Percentiles rank a stretch among this genome's conserved stretches.
These are phyloP conservation scores for Nezara viridula DNA, from an alignment of 2,888 invertebrate species.

Conservation along the genomic window DNA sequence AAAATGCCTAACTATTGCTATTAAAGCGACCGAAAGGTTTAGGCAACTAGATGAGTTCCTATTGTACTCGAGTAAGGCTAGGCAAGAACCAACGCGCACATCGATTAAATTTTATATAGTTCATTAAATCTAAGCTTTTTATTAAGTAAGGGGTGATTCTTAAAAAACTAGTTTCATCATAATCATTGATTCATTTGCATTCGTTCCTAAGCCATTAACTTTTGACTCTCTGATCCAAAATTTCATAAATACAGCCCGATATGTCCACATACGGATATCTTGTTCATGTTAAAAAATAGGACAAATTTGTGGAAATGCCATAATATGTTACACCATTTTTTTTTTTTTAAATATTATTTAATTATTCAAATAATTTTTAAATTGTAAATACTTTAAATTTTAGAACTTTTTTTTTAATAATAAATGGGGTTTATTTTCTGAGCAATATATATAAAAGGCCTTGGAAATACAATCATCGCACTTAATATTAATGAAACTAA, in stretches of 20 bases:
- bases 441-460: conserved; percentile 56
- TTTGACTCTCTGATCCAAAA: background rate
- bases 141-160: conserved; percentile 16
- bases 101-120: background rate
- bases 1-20: conserved; percentile 56
- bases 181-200: background rate
- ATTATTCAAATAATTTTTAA: background rate
- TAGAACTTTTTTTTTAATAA: conserved; percentile 31
- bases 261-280: conserved; percentile 26
- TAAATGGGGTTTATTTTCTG: conserved; percentile 57
- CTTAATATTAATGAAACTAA: conserved; percentile 39
- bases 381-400: conserved; percentile 23
- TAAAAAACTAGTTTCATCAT: conserved; percentile 15
- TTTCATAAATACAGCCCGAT: conserved; percentile 43
- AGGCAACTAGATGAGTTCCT: conserved; percentile 48
- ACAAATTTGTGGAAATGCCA: conserved; percentile 15
- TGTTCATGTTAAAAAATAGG: conserved; percentile 45
- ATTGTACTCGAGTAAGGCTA: conserved; percentile 43
- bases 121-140: conserved; percentile 38
- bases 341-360: background rate
- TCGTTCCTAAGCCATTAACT: background rate
- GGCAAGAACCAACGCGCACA: conserved; percentile 27
- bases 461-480: conserved; percentile 33
- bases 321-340: background rate
- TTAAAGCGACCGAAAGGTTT: conserved; percentile 35